Percentiles rank a stretch among this genome's conserved stretches.
Evolutionary conservation across 2,113 vertebrate species (phyloP).

Genomic region (Acrocephalus kingi): DNA sequence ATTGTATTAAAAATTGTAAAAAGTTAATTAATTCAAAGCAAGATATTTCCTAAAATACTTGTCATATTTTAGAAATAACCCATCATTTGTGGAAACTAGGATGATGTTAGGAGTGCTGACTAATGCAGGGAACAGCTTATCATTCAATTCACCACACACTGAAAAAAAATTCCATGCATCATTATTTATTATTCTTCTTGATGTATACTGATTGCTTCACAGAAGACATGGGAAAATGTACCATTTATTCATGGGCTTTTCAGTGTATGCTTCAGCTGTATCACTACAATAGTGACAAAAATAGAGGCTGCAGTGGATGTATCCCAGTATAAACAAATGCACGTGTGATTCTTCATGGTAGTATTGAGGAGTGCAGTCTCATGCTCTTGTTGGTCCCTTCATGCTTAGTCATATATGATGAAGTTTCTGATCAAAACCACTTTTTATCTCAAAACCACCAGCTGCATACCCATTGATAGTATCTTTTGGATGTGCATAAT

Average conservation of each 20-base stretch:
- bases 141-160: not conserved
- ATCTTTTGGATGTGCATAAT: not conserved
- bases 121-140: not conserved
- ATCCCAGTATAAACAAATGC: not conserved
- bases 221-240: not conserved
- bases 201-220: not conserved
- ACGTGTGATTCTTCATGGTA: fast-evolving
- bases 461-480: not conserved
- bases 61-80: not conserved
- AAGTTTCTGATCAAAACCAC: not conserved
- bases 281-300: not conserved
- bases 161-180: not conserved
- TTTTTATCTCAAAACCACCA: not conserved
- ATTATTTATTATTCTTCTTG: not conserved
- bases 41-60: not conserved
- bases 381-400: not conserved
- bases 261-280: not conserved
- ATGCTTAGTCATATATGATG: not conserved
- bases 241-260: not conserved
- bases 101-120: not conserved
- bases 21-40: not conserved
- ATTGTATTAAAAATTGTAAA: not conserved
- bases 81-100: not conserved
- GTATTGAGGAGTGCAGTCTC: not conserved
- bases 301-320: not conserved